A percentile compares a stretch with the other conserved stretches of the same genome.
Conservation (phyloP, 2,888 invertebrate species). For the Amphipoea lucens region DNA sequence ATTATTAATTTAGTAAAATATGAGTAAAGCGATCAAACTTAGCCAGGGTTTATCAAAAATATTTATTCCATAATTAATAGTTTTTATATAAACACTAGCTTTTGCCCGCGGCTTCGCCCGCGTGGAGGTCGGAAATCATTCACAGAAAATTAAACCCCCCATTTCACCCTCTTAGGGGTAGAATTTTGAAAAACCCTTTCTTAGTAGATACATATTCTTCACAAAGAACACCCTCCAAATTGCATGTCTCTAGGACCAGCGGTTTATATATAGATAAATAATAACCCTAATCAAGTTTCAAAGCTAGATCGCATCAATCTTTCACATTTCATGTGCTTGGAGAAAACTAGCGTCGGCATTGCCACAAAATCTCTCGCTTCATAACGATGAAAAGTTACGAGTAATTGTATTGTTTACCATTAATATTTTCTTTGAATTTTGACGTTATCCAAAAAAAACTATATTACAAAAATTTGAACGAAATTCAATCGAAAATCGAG, state of each 20-base stretch:
- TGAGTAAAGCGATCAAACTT: slow-evolving; percentile 3
- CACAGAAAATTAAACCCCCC: no score
- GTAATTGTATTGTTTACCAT: background rate
- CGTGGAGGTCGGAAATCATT: no score
- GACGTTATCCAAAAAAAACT: background rate
- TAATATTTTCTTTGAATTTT: background rate
- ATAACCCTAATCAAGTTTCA: background rate
- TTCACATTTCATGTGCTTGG: background rate
- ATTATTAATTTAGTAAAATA: background rate
- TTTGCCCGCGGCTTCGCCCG: no score
- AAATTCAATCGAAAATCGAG: background rate
- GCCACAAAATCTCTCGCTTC: background rate
- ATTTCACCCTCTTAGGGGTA: no score
- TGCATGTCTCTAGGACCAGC: no score
- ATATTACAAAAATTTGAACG: background rate
- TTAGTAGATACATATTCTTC: no score
- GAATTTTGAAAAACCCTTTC: no score
- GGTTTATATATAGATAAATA: background rate
- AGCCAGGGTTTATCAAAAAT: background rate
- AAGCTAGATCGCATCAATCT: background rate
- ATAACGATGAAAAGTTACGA: background rate
- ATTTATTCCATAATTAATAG: background rate
- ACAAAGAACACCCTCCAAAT: no score
- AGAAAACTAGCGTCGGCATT: background rate
- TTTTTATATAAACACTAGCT: background rate